Evolutionary conservation across 2,797 vertebrate species (phyloP), one percentile per base, ranked within the genome.

Genomic region (Gephyroberyx darwinii): DNA sequence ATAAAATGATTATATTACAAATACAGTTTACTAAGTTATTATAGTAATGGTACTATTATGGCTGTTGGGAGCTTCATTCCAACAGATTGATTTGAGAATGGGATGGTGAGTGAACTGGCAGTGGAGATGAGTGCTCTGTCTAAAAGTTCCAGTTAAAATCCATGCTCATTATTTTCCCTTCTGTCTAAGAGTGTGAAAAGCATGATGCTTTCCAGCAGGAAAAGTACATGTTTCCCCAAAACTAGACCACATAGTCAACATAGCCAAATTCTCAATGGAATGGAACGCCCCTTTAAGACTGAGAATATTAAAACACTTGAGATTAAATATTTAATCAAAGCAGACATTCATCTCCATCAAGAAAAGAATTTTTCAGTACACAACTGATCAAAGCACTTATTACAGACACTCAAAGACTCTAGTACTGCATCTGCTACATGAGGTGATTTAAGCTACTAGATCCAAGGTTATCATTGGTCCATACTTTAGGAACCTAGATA

Each of bases 51-150:
- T 26, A 26, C 26, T 26, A 26, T 26, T 47, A 73, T 20, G 54
- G 54, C 37, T 63, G 66, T 39, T 31, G 59, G 73, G 74, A 63
- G 62, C 61, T 66, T 80, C 47, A 66, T 66, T 81, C 77, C 69
- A 76, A 20, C 19, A 55, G 52, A 50, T 7, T 61, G 60, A 78
- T 69, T 71, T 66, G 9, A 74, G 66, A 69, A 73, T 65, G 69
- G 56, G 67, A 69, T 52, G 57, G 75, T 57, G 54, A 61, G 19
- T 66, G 45, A 59, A 69, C 55, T 71, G 54, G 56, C 26, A 43
- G 39, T 9, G 30, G 17, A 56, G 26, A 74, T 31, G 51, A 74
- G 39, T 17, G 56, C 37, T 10, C 39, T 47, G 54, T 68, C 47
- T 65, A 56, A 61, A 68, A 70, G 58, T 71, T 79, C 14, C 62